Percentiles rank a stretch among this genome's conserved stretches.
Conservation (phyloP, 2,797 vertebrate genomes). For the Agapornis canus region DNA sequence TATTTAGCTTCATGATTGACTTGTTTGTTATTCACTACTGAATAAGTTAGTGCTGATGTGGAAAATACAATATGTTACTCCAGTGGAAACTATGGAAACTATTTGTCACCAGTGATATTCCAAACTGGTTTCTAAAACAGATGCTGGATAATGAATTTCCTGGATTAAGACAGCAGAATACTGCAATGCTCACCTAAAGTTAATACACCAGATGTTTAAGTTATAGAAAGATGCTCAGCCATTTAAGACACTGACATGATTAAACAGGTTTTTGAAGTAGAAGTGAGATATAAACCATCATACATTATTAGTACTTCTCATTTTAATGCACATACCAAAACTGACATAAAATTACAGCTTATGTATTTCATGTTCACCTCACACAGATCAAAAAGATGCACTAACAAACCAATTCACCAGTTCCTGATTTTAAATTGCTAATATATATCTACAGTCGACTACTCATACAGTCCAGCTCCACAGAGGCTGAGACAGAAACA, state of each 20-base stretch:
- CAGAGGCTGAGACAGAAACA: not conserved
- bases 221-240: not conserved
- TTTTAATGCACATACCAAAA: not conserved
- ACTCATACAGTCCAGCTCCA: not conserved
- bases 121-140: slow-evolving; percentile 56
- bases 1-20: slow-evolving; percentile 16
- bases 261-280: not conserved
- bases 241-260: slow-evolving; percentile 15
- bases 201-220: slow-evolving; percentile 39
- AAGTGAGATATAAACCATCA: not conserved
- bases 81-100: slow-evolving; percentile 28
- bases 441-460: not conserved
- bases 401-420: not conserved
- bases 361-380: not conserved
- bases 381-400: not conserved
- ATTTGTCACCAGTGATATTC: slow-evolving; percentile 47
- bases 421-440: not conserved
- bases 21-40: slow-evolving; percentile 23
- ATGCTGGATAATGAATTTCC: slow-evolving; percentile 69
- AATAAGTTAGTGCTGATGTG: slow-evolving; percentile 9
- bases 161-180: slow-evolving; percentile 55
- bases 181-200: slow-evolving; percentile 52
- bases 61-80: slow-evolving; percentile 56
- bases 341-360: not conserved
- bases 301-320: not conserved